phyloP scores from a whole-genome alignment of 2,888 invertebrate species.

The Pimpla rufipes region DNA sequence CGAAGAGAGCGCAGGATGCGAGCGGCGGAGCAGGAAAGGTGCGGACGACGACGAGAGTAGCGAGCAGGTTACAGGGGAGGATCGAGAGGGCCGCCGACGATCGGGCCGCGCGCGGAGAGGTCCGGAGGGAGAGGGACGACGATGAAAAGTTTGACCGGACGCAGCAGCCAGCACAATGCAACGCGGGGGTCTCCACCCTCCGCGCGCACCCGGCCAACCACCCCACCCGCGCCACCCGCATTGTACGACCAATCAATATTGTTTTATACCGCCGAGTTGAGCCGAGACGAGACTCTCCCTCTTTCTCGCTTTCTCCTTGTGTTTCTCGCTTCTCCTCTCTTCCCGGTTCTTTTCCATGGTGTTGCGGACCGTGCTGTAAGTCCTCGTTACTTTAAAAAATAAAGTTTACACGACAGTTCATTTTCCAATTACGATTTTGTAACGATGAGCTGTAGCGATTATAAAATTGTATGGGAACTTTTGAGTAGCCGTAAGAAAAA shows the following conservation, averaged over 20 bases:
- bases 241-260: conserved; percentile 84
- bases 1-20: no score
- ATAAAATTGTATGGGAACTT: no score
- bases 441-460: no score
- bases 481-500: no score
- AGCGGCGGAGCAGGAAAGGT: conserved; percentile 62
- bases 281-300: conserved; percentile 72
- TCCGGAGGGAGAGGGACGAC: conserved; percentile 65
- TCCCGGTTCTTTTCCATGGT: conserved; percentile 5
- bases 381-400: no score
- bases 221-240: conserved; percentile 81
- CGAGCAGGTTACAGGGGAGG: conserved; percentile 63
- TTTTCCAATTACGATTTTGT: no score
- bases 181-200: conserved; percentile 78
- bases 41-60: conserved; percentile 58
- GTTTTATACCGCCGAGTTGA: conserved; percentile 80
- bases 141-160: conserved; percentile 80
- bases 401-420: no score
- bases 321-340: conserved; percentile 46
- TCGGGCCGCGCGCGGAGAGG: conserved; percentile 41
- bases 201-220: conserved; percentile 75
- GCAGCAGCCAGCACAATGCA: conserved; percentile 80
- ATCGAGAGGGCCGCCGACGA: conserved; percentile 60
- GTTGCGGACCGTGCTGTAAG: no score
- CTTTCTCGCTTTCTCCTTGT: conserved; percentile 45